A percentile compares a stretch with the other conserved stretches of the same genome.
These are phyloP conservation scores for Mycetomoellerius zeteki DNA, from an alignment of 1,140 invertebrate genomes.

Conservation along the genomic window DNA sequence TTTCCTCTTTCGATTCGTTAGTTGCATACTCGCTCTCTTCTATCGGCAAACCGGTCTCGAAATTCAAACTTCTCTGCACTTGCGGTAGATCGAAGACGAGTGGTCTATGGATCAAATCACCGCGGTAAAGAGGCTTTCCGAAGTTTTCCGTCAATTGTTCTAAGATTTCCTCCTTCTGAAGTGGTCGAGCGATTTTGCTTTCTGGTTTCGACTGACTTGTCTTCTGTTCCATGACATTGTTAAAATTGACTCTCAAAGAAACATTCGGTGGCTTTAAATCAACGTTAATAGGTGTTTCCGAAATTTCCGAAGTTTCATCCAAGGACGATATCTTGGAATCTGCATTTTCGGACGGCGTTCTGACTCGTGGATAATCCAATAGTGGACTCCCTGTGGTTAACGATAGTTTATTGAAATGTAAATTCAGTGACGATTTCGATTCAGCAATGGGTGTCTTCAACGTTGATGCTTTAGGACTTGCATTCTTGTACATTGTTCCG, in stretches of 20 bases:
- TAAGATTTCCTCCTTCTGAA: constrained; percentile 65
- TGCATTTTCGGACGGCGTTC: neutral
- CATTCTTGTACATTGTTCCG: neutral
- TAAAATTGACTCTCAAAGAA: neutral
- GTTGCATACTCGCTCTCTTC: neutral
- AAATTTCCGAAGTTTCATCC: neutral
- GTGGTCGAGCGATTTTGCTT: neutral
- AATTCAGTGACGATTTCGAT: neutral
- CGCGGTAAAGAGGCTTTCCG: constrained; percentile 65
- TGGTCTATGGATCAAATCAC: neutral
- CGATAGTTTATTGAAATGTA: neutral
- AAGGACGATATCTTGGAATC: neutral
- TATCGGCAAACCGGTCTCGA: constrained; percentile 49
- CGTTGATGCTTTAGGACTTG: neutral
- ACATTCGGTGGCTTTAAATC: neutral
- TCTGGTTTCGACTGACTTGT: neutral
- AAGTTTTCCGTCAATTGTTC: constrained; percentile 65
- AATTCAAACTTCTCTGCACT: constrained; percentile 52
- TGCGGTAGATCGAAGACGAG: constrained; percentile 60
- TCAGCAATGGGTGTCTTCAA: neutral
- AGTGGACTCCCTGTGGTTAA: neutral
- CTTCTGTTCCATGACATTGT: neutral
- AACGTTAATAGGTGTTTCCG: neutral
- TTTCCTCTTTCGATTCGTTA: neutral
- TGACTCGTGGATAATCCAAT: neutral